Evolutionary conservation across 2,113 vertebrate species (phyloP), one percentile per base, ranked within the genome.

Genomic region (Ancistrus triradiatus): DNA sequence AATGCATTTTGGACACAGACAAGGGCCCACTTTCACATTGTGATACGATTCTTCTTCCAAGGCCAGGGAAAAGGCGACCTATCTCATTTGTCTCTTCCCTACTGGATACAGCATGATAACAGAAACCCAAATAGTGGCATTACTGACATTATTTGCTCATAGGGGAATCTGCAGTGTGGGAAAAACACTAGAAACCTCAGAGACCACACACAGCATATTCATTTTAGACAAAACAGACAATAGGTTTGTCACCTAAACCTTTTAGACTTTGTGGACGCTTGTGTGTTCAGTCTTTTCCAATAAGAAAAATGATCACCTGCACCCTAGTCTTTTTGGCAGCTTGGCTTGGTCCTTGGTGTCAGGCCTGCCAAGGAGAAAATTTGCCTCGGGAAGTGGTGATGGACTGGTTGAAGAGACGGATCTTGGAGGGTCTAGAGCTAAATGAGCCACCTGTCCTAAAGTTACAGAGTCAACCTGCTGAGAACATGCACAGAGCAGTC

Each of bases 361-460:
- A 70, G 6, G 74, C 59, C 38, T 82, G 75, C 42, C 7, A 28
- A 1, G 79, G 27, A 6, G 72, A 80, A 19, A 66, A 78, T 17
- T 17, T 77, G 11, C 42, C 82, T 10, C 43, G 75, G 17, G 74
- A 80, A 7, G 66, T 56, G 0, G 68, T 82, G 35, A 5, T 83
- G 66, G 78, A 77, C 44, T 84, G 81, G 83, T 51, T 88, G 51
- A 80, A 74, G 22, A 62, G 68, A 17, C 63, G 50, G 7, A 51
- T 89, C 28, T 70, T 89, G 59, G 81, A 81, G 2, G 51, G 66
- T 18, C 68, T 90, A 42, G 78, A 78, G 2, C 56, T 90, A 33
- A 66, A 80, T 5, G 40, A 66, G 11, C 73, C 77, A 2, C 86
- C 83, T 22, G 22, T 14, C 0, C n/a, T n/a, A 1, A 3, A 7